Evolutionary conservation across 2,113 vertebrate species (phyloP), one percentile per base, ranked within the genome.

Genomic region (Danionella cerebrum): DNA sequence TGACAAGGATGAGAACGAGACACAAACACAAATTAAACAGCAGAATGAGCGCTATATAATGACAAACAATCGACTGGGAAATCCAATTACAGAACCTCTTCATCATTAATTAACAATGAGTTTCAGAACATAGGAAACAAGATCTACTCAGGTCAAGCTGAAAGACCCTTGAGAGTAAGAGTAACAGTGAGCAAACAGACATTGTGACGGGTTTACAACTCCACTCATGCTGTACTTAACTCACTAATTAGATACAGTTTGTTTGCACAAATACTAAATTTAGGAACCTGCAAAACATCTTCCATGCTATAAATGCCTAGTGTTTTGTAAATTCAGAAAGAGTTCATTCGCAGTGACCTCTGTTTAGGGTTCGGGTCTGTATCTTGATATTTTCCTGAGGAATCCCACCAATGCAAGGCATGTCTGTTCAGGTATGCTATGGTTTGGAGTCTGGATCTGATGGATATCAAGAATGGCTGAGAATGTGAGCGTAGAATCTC

Each of bases 401-500:
- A 14, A 36, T 11, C 36, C 14, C 13, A 42, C 16, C 50, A 66
- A 60, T 36, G n/a, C 19, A 42, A 65, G 51, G 21, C 45, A 31
- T 45, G 55, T 24, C 35, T 52, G 35, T 14, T 13, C 41, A 42
- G 42, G 27, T 65, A 48, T 41, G 13, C n/a, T 2, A 2, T n/a
- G 54, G 27, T 45, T 22, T 13, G 33, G 13, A 52, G 57, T 65
- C 44, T 52, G 60, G 65, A 50, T 51, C 13, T 48, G 36, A 59
- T 55, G 52, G 71, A 67, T 53, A 74, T 69, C 63, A 16, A 55
- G 68, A 68, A 45, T 53, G 33, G 66, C 25, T 13, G 36, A 44
- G 5, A 42, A 62, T 53, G 44, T 18, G 44, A 57, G 29, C 16
- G 31, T 6, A 45, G 11, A 9, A 25, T 55, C 29, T 53, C 39